Evolutionary conservation across 1,140 invertebrate genomes (phyloP).

Genomic region (Tigriopus japonicus): DNA sequence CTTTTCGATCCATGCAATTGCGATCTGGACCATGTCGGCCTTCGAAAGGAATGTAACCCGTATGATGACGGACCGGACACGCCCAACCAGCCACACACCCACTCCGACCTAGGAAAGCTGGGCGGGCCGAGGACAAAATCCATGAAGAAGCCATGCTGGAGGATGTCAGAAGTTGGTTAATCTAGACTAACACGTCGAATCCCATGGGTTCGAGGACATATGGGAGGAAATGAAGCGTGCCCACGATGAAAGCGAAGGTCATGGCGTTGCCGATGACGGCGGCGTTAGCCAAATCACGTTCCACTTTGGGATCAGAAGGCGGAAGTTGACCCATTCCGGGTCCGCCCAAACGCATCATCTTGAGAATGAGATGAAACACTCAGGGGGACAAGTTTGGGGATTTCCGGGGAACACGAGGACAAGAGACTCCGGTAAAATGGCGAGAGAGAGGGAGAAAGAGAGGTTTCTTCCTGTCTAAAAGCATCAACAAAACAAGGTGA

Average conservation of each 20-base stretch:
- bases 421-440: too few relatives aligned
- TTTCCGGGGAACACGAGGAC: too few relatives aligned
- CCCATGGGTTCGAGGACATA: conserved; percentile 6
- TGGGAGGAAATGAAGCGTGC: background rate
- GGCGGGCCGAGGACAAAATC: background rate
- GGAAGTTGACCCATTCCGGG: background rate
- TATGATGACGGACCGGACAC: background rate
- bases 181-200: background rate
- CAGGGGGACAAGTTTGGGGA: too few relatives aligned
- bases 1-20: conserved; percentile 17
- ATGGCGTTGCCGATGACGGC: conserved; percentile 3
- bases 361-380: background rate
- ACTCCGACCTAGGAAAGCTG: background rate
- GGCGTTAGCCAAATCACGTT: conserved; percentile 1
- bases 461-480: too few relatives aligned
- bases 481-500: too few relatives aligned
- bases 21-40: background rate
- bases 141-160: background rate
- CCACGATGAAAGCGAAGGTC: background rate
- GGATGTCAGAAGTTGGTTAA: too few relatives aligned
- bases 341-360: conserved; percentile 13
- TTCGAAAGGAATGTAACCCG: background rate
- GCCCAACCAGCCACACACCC: background rate
- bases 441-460: too few relatives aligned
- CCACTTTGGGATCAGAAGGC: background rate